Evolutionary conservation across 2,113 vertebrate species (phyloP).

Genomic region (Sitta europaea): DNA sequence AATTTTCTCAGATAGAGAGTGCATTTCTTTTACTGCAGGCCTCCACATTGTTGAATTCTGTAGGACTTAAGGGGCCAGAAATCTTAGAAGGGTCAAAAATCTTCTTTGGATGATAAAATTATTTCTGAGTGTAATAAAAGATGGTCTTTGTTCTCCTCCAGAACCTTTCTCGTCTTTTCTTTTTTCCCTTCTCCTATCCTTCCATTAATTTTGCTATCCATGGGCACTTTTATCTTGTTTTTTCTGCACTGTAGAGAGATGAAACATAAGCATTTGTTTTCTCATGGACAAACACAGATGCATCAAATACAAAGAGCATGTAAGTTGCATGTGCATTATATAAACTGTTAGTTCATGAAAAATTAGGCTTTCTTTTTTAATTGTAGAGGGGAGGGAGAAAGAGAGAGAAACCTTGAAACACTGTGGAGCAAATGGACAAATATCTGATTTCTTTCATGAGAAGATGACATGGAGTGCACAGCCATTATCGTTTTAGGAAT

Average conservation of each 20-base stretch:
- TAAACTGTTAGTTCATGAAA: neutral
- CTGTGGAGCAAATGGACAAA: neutral
- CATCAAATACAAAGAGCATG: neutral
- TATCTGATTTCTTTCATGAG: neutral
- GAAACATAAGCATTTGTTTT: neutral
- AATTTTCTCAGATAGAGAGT: neutral
- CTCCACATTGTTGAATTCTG: neutral
- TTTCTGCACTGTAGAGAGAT: neutral
- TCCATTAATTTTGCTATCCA: neutral
- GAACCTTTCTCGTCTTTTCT: neutral
- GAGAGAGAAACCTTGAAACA: neutral
- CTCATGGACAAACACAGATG: neutral
- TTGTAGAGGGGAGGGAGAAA: rapidly evolving
- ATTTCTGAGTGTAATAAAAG: neutral
- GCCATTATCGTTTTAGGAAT: constrained; percentile 43
- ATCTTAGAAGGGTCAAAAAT: neutral
- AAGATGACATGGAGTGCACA: neutral
- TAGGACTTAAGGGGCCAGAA: neutral
- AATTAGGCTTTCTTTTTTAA: neutral
- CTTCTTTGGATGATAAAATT: neutral
- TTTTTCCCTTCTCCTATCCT: neutral
- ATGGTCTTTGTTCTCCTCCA: neutral
- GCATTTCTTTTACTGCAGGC: neutral
- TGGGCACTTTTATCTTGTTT: neutral
- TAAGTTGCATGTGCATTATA: neutral